Evolutionary conservation across 2,113 vertebrate species (phyloP).

Genomic region (Mus spicilegus): DNA sequence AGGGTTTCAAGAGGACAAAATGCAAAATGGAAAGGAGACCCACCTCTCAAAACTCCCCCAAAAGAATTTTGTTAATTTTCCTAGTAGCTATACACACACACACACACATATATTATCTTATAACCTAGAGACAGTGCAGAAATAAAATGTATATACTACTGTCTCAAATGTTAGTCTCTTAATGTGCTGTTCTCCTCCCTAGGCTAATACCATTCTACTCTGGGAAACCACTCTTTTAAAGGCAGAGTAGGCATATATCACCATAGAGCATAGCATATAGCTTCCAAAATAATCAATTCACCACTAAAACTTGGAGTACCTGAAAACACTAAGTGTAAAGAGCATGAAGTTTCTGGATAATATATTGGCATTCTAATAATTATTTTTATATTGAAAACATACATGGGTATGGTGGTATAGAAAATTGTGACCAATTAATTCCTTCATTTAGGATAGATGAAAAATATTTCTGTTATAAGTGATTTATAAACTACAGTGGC

Average conservation of each 20-base stretch:
- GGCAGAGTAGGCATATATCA: background rate
- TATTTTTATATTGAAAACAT: background rate
- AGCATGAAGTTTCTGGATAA: background rate
- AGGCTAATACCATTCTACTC: background rate
- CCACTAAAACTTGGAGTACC: background rate
- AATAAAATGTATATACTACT: background rate
- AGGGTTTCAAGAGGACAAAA: constrained; percentile 68
- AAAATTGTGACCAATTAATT: background rate
- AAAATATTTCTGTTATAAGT: background rate
- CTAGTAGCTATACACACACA: background rate
- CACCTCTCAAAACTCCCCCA: background rate
- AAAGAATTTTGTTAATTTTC: background rate
- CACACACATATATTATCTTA: background rate
- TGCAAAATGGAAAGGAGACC: background rate
- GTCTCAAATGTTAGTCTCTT: background rate
- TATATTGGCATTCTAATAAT: background rate
- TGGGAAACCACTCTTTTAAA: background rate
- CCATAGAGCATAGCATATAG: background rate
- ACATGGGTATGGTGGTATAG: background rate
- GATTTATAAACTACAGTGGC: background rate
- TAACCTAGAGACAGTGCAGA: background rate
- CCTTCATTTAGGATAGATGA: background rate
- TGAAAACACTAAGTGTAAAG: background rate
- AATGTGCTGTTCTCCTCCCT: background rate
- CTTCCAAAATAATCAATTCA: background rate